phyloP scores from a whole-genome alignment of 35 echinoderm and acorn worm genomes.

The Ophiothrix spiculata region DNA sequence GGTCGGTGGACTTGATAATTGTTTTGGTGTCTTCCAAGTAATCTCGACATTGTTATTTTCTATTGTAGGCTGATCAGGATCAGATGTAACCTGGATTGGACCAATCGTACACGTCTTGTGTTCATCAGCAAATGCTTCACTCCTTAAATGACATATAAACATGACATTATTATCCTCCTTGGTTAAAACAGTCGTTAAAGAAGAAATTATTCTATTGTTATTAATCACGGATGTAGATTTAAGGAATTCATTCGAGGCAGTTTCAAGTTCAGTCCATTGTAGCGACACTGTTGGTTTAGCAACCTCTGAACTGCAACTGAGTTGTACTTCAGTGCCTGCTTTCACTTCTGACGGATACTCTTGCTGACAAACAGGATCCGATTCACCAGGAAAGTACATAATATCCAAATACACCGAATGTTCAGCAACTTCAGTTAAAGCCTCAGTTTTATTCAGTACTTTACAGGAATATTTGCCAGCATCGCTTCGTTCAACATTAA shows the following conservation, averaged over 20 bases:
- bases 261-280: neutral
- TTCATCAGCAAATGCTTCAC: neutral
- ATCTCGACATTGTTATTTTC: neutral
- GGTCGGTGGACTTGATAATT: neutral
- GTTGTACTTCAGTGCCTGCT: neutral
- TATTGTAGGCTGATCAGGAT: neutral
- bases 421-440: neutral
- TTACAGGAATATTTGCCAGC: neutral
- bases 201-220: neutral
- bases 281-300: neutral
- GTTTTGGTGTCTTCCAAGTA: neutral
- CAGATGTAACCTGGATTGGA: neutral
- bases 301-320: neutral
- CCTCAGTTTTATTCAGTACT: neutral
- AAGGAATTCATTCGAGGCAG: neutral
- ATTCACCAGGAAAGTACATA: neutral
- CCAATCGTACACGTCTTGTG: neutral
- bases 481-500: neutral
- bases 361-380: neutral
- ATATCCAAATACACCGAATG: neutral
- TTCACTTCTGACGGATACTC: neutral
- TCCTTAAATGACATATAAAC: neutral
- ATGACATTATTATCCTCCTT: neutral
- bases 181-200: neutral
- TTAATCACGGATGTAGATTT: neutral